Evolutionary conservation across 1,140 invertebrate genomes (phyloP), one percentile per base, ranked within the genome.

Genomic region (Camponotus pennsylvanicus): DNA sequence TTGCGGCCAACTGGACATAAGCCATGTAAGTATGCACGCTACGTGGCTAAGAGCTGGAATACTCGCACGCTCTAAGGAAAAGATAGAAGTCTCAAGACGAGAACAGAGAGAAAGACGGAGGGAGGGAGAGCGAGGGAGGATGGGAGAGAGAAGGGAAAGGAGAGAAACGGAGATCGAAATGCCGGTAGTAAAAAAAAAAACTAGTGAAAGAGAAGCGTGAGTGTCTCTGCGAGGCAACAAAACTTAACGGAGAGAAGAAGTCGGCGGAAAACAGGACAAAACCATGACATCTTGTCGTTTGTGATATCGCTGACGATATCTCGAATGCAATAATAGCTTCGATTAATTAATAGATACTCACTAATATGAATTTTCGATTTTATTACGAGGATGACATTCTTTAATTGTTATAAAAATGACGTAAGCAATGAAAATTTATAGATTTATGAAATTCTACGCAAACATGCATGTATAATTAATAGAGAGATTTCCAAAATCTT

Each of bases 41-140:
- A 90, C 87, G 88, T 89, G 84, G 88, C 86, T 86, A 88, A 86
- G 86, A 89, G 78, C 73, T 86, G 89, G 91, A 91, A 91, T 92
- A 89, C 88, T 91, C 90, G 89, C 89, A 86, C 89, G 87, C 91
- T 93, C 86, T 86, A 32, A 79, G 79, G 69, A 86, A 88, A 90
- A 87, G 87, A 86, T 86, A 91, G 83, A 84, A 89, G 90, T 87
- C 61, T 71, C 86, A 76, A 82, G 79, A 76, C 73, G 66, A 73
- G 70, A 88, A 85, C 77, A 78, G 55, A 79, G 61, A 86, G 55
- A 85, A 57, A 79, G 75, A 21, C 42, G 55, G 69, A 42, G 52
- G 21, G 69, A 32, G 42, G 37, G 42, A 40, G 13, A 27, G 27
- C 27, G 27, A 27, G 27, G 9, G 45, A 45, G 57, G 21, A 18